Conservation (phyloP, 2,888 invertebrate genomes). For the Eurytoma californica region DNA sequence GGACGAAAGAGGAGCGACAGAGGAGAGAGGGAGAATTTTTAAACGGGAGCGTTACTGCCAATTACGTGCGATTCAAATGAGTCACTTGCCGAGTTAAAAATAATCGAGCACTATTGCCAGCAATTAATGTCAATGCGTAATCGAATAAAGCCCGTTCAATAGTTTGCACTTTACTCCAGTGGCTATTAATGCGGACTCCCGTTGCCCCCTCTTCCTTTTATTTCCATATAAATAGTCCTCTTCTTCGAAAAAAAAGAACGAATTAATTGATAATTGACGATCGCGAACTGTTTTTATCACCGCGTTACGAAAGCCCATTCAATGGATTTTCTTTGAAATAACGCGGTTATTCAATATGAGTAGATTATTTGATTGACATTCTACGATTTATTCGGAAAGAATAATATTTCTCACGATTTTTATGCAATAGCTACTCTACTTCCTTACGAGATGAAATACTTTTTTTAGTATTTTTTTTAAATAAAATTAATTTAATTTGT, state of each 20-base stretch:
- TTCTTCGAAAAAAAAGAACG: conserved; percentile 4
- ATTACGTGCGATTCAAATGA: conserved; percentile 56
- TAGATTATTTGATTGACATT: no score
- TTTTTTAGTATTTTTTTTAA: no score
- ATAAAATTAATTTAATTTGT: no score
- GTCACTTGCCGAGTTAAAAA: conserved; percentile 56
- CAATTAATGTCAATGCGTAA: conserved; percentile 57
- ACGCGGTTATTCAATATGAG: no score
- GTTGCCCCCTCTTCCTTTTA: background rate
- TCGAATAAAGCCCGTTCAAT: conserved; percentile 54
- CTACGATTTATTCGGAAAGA: no score
- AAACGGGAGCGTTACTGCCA: conserved; percentile 48
- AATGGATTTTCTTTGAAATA: background rate
- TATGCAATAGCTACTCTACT: no score
- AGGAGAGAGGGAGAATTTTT: conserved; percentile 43
- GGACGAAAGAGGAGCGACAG: conserved; percentile 11
- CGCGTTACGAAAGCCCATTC: conserved; percentile 5
- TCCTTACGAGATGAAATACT: no score
- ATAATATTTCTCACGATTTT: no score
- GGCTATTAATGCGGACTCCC: conserved; percentile 41
- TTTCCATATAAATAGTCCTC: conserved; percentile 34
- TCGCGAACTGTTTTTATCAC: conserved; percentile 19
- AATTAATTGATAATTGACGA: conserved; percentile 24
- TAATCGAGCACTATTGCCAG: conserved; percentile 53
- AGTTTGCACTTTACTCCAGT: conserved; percentile 48